Evolutionary conservation across 2,888 invertebrate genomes (phyloP).

Genomic region (Panopea generosa): DNA sequence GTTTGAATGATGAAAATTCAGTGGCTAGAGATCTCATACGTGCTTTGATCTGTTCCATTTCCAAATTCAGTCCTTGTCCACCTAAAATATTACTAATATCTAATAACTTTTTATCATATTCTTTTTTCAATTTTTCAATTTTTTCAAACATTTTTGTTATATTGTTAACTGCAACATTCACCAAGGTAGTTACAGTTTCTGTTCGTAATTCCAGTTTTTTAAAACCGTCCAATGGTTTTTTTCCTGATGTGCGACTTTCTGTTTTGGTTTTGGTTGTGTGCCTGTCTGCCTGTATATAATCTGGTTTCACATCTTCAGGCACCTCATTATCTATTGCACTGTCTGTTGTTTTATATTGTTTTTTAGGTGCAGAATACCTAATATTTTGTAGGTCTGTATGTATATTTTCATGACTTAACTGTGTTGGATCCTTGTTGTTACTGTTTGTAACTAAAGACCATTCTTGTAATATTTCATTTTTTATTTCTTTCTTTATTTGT

Average conservation of each 20-base stretch:
- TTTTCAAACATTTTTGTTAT: constrained; percentile 24
- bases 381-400: too few species aligned
- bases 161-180: constrained; percentile 18
- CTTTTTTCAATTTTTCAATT: constrained; percentile 32
- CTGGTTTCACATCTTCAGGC: constrained; percentile 25
- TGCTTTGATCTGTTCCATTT: constrained; percentile 35
- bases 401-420: too few species aligned
- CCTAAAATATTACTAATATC: not conserved
- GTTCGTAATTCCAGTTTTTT: constrained; percentile 28
- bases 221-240: constrained; percentile 17
- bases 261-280: constrained; percentile 15
- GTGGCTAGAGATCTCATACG: constrained; percentile 21
- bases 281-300: constrained; percentile 30
- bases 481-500: constrained; percentile 17
- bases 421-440: too few species aligned
- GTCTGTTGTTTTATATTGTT: not conserved
- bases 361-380: too few species aligned
- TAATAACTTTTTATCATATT: constrained; percentile 30
- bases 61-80: constrained; percentile 12
- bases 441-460: too few species aligned
- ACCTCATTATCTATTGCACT: constrained; percentile 46
- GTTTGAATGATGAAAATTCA: constrained; percentile 34
- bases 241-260: constrained; percentile 21
- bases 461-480: constrained; percentile 21
- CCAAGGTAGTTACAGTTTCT: constrained; percentile 12